Conservation (phyloP, 2,888 invertebrate species). For the Sialis lutaria region DNA sequence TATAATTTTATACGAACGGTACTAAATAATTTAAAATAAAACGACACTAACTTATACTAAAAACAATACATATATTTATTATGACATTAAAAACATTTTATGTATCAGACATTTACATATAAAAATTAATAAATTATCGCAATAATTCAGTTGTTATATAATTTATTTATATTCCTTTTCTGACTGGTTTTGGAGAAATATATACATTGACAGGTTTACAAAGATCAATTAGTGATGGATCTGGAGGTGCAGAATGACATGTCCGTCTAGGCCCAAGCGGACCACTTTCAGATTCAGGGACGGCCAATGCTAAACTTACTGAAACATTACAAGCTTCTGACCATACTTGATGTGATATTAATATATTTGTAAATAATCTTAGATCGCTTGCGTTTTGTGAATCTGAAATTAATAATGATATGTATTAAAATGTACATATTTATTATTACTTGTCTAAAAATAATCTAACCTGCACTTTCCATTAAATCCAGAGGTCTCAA, state of each 20-base stretch:
- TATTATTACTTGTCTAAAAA: neutral
- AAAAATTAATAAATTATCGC: too few species aligned
- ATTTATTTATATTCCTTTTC: conserved; percentile 47
- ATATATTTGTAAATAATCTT: conserved; percentile 67
- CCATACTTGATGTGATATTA: conserved; percentile 85
- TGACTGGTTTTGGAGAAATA: conserved; percentile 76
- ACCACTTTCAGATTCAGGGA: conserved; percentile 36
- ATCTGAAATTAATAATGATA: conserved; percentile 21
- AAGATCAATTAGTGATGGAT: conserved; percentile 52
- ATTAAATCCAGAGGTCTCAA: conserved; percentile 49
- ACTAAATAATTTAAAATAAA: too few species aligned
- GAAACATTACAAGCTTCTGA: conserved; percentile 83
- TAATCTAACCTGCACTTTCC: conserved; percentile 19
- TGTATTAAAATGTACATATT: neutral
- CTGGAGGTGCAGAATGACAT: conserved; percentile 24
- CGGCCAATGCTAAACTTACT: conserved; percentile 65
- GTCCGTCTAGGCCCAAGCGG: conserved; percentile 15
- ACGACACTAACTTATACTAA: too few species aligned
- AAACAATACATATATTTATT: too few species aligned
- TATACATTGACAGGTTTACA: conserved; percentile 75
- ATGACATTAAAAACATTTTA: too few species aligned
- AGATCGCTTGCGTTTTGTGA: conserved; percentile 37
- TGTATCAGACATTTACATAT: too few species aligned
- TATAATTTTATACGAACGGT: too few species aligned
- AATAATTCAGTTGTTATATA: too few species aligned